Evolutionary conservation across 1,140 invertebrate species (phyloP), one percentile per base, ranked within the genome.

Genomic region (Limonius californicus): DNA sequence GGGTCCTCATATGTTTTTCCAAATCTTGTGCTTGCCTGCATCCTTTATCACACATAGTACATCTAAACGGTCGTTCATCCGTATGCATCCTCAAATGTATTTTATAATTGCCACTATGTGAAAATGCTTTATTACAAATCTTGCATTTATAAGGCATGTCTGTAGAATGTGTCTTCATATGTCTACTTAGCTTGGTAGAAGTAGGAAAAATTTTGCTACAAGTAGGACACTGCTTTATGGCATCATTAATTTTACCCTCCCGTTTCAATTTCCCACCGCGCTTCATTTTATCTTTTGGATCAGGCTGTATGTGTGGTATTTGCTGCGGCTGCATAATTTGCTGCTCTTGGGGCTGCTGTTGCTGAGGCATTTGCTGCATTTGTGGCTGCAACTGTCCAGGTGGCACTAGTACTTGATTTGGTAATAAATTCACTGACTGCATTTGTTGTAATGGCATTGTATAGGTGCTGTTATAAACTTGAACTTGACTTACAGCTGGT

Each of bases 131-230:
- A 42, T 83, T 81, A 74, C 88, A 90, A 59, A 88, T 79, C 64
- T 79, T 83, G 73, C 88, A 90, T 68, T 85, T 84, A 68, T 86
- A 88, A 1, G 87, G 87, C 65, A 85, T 78, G 75, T 89, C 87
- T 1, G 85, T 81, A 18, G 84, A 84, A 71, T 86, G 85, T 21
- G 81, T 84, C 64, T 83, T 80, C 79, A 83, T 81, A 62, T 84
- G 83, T 54, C 83, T 78, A 39, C 79, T 82, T 19, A 84, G 74
- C 73, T 84, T 84, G 30, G 80, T 79, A 63, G 79, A 77, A 53
- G 82, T 81, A 8, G 76, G 73, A 68, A 84, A 84, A 39, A 79
- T 73, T 70, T 84, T 84, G 65, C 79, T 79, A 66, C 83, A 85
- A 32, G 82, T 80, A 59, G 80, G 77, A 72, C 84, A 85, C 56